Evolutionary conservation across 2,888 invertebrate genomes (phyloP).

Genomic region (Drosophila affinis): DNA sequence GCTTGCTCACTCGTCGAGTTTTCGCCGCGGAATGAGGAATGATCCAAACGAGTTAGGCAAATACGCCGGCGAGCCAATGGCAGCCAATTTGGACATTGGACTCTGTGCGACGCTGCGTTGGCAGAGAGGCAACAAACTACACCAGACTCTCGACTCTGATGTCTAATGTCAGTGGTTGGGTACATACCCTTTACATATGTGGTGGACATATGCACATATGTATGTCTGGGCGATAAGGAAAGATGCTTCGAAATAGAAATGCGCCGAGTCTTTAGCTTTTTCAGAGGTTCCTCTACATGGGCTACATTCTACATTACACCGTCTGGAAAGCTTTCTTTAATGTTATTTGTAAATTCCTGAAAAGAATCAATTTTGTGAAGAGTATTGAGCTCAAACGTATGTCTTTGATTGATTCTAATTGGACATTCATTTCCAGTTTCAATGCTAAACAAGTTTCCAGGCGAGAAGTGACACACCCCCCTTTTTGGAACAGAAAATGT

Average conservation of each 20-base stretch:
- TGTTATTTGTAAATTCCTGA: neutral
- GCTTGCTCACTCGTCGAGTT: conserved; percentile 33
- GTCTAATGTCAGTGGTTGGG: neutral
- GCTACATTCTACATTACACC: neutral
- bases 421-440: neutral
- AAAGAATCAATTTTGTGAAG: neutral
- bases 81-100: conserved; percentile 58
- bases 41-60: conserved; percentile 44
- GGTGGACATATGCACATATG: neutral
- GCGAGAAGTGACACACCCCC: conserved; percentile 25
- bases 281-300: neutral
- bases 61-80: conserved; percentile 25
- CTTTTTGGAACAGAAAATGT: conserved; percentile 6
- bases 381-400: neutral
- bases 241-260: neutral
- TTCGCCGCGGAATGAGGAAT: conserved; percentile 47
- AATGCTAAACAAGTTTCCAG: neutral
- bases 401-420: neutral
- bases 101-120: conserved; percentile 32
- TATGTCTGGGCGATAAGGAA: neutral
- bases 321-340: neutral
- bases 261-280: neutral
- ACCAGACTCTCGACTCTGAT: neutral
- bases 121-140: conserved; percentile 26
- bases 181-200: neutral